phyloP scores from a whole-genome alignment of 2,113 vertebrate genomes.

The Tautogolabrus adspersus region DNA sequence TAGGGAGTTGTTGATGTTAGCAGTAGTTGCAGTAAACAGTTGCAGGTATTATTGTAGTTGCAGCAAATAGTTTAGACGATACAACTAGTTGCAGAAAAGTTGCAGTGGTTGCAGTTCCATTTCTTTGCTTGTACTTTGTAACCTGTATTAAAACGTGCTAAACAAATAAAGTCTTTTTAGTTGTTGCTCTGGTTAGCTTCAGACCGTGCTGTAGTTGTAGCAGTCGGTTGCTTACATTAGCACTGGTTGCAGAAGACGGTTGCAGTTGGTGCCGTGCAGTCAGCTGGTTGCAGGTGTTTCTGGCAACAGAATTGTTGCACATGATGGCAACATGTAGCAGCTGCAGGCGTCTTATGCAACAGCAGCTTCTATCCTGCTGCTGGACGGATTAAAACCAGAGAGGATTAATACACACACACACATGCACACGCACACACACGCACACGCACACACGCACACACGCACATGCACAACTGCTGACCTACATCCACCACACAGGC shows the following conservation, averaged over 20 bases:
- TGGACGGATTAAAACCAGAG: slow-evolving; percentile 70
- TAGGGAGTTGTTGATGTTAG: too few relatives aligned
- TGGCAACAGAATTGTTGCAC: slow-evolving; percentile 6
- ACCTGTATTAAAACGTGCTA: too few relatives aligned
- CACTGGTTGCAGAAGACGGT: not conserved
- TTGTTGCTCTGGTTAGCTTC: not conserved
- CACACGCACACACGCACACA: slow-evolving; percentile 22
- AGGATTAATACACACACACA: slow-evolving; percentile 68
- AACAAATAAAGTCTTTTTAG: too few relatives aligned
- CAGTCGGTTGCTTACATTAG: not conserved
- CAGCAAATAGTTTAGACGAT: too few relatives aligned
- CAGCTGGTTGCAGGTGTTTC: slow-evolving; percentile 6
- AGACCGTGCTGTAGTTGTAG: too few relatives aligned
- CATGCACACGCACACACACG: slow-evolving; percentile 35
- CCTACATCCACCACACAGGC: slow-evolving; percentile 38
- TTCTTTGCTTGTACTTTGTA: too few relatives aligned
- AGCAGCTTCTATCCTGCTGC: slow-evolving; percentile 70
- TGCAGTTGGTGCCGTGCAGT: not conserved
- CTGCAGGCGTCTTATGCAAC: slow-evolving; percentile 65
- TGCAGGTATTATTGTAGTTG: too few relatives aligned
- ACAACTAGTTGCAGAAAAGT: too few relatives aligned
- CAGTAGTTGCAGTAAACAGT: too few relatives aligned
- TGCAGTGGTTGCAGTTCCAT: too few relatives aligned
- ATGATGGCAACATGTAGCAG: slow-evolving; percentile 9
- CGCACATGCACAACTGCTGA: slow-evolving; percentile 32